Percentiles rank a stretch among this genome's conserved stretches.
Conservation (phyloP, 2,797 vertebrate species). For the Squalus acanthias region DNA sequence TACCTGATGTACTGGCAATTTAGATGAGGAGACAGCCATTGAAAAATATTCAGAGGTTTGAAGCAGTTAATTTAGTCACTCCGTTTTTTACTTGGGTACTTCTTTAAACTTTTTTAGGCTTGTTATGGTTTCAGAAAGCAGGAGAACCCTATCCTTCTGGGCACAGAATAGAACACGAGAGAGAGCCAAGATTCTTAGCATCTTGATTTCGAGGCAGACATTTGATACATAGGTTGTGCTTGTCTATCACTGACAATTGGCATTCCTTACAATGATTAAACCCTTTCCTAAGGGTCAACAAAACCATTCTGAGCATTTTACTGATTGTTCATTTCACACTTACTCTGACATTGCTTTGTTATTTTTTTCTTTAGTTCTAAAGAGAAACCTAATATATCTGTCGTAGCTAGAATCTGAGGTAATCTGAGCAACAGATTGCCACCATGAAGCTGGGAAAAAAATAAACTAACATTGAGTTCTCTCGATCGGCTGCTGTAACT, state of each 20-base stretch:
- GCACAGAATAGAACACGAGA: not conserved
- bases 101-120: not conserved
- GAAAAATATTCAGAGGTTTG: not conserved
- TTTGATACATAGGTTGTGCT: not conserved
- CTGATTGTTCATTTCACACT: not conserved
- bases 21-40: not conserved
- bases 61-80: not conserved
- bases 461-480: no score
- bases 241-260: not conserved
- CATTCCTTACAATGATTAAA: not conserved
- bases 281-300: not conserved
- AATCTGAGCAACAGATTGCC: no score
- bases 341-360: not conserved
- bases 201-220: not conserved
- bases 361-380: not conserved
- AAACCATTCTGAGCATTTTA: not conserved
- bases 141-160: not conserved
- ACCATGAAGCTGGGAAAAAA: no score
- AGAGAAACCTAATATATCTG: not conserved
- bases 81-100: not conserved
- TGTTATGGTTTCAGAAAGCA: not conserved
- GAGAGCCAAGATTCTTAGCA: not conserved
- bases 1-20: not conserved
- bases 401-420: not conserved
- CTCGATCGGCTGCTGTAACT: no score